phyloP scores from a whole-genome alignment of 2,888 invertebrate species.

The Agrochola macilenta region DNA sequence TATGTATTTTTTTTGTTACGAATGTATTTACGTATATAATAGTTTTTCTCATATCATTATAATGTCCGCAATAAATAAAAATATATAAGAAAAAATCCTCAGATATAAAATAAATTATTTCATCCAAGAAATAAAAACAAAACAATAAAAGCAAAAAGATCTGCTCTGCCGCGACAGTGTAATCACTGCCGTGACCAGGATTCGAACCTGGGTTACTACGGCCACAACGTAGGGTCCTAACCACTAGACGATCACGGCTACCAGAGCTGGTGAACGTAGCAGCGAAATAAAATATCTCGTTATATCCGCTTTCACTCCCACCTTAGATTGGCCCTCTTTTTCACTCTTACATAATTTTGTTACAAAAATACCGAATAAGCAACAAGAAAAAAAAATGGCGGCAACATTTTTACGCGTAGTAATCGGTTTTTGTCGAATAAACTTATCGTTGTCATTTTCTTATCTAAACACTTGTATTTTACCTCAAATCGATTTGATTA shows the following conservation, averaged over 20 bases:
- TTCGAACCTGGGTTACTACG: conserved; percentile 94
- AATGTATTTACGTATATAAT: not conserved
- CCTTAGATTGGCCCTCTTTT: conserved; percentile 12
- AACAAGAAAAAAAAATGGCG: conserved; percentile 9
- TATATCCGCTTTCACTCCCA: conserved; percentile 19
- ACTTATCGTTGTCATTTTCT: conserved; percentile 38
- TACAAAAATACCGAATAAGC: conserved; percentile 19
- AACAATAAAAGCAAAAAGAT: conserved; percentile 21
- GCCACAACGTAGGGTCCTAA: conserved; percentile 94
- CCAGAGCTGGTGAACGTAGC: conserved; percentile 71
- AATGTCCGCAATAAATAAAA: not conserved
- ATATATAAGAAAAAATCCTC: not conserved
- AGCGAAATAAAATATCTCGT: conserved; percentile 34
- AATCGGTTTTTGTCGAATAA: conserved; percentile 33
- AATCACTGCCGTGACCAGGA: conserved; percentile 88
- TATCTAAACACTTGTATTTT: conserved; percentile 34
- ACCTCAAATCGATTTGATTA: conserved; percentile 13
- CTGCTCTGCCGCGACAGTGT: conserved; percentile 61
- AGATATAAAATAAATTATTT: not conserved
- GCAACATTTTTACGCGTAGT: not conserved
- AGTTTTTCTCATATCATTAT: too few relatives aligned
- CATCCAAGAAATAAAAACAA: not conserved
- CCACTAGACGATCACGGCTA: conserved; percentile 94
- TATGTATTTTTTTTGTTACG: not conserved
- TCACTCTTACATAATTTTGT: conserved; percentile 24